Conservation (phyloP, 2,797 vertebrate species). For the Molossus alvarezi region DNA sequence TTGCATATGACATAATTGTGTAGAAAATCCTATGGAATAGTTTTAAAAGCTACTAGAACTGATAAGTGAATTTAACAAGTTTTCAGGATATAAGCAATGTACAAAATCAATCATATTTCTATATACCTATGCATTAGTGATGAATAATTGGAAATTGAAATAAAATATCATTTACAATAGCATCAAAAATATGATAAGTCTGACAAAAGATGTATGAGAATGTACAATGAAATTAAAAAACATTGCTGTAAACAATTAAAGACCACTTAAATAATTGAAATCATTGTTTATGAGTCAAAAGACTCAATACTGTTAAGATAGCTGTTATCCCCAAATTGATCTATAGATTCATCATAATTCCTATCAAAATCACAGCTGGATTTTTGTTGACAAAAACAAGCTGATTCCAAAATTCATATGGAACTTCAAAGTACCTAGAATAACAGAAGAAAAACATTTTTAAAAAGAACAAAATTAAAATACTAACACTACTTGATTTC, state of each 20-base stretch:
- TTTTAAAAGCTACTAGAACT: not conserved
- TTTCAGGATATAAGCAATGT: not conserved
- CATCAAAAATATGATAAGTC: not conserved
- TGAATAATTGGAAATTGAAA: conserved; percentile 31
- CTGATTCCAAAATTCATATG: not conserved
- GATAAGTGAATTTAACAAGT: conserved; percentile 25
- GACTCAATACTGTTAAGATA: not conserved
- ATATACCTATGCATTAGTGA: not conserved
- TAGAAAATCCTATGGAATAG: not conserved
- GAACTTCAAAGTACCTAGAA: not conserved
- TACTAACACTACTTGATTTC: not conserved
- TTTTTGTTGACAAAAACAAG: not conserved
- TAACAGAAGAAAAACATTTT: not conserved
- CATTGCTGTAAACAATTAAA: not conserved
- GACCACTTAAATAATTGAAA: not conserved
- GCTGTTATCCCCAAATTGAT: not conserved
- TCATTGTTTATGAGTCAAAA: not conserved
- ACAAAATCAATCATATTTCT: not conserved
- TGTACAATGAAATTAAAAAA: not conserved
- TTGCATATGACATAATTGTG: not conserved
- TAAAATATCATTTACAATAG: conserved; percentile 25
- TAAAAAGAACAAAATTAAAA: not conserved
- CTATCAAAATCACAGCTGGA: not conserved
- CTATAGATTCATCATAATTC: not conserved
- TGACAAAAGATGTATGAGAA: not conserved